Base-by-base conservation (phyloP, 2,888 invertebrate species). In the Pyrrhosoma nymphula region DNA sequence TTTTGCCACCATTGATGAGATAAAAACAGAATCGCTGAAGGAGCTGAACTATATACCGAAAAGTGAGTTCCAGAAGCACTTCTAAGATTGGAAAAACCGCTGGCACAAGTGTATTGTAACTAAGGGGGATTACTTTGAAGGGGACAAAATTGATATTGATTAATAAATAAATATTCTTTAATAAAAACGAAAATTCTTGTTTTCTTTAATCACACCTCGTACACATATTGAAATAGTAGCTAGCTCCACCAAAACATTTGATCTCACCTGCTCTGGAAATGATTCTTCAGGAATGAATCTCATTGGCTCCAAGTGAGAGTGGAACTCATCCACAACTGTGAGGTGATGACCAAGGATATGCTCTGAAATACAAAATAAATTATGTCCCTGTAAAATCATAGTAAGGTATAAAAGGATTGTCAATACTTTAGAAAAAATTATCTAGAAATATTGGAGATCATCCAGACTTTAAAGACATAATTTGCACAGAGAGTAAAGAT, bases 261-360 rank as follows among this genome's bases (percentile, higher is more conserved):
- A 69, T 82, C 82, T 82, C 97, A 98, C 98, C 97, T 98, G 99
- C 96, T 99, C 98, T 96, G 98, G 98, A 96, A 99, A 98, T 39
- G 98, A 98, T 96, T 98, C 98, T 96, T 98, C 97, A 95, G 98
- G 98, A 96, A 99, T 97, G 96, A 98, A 98, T 97, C 98, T 98
- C 98, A 99, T 98, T 95, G 98, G 98, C 96, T 99, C 99, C 96
- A 99, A 97, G 97, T 99, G 99, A 0, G 99, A 99, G 97, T 99
- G 99, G 97, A 99, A 99, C 97, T 98, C 98, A 96, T 99, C 98
- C 95, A 99, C 98, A 95, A 98, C 98, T 4, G 99, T 99, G 96
- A 99, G 97, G 95, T 98, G 98, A 96, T 98, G 98, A 96, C 98
- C 98, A 96, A 99, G 97, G 96, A 99, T 97, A 97, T 99, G 98